phyloP scores from a whole-genome alignment of 2,888 invertebrate species.

The Anorthoa munda region DNA sequence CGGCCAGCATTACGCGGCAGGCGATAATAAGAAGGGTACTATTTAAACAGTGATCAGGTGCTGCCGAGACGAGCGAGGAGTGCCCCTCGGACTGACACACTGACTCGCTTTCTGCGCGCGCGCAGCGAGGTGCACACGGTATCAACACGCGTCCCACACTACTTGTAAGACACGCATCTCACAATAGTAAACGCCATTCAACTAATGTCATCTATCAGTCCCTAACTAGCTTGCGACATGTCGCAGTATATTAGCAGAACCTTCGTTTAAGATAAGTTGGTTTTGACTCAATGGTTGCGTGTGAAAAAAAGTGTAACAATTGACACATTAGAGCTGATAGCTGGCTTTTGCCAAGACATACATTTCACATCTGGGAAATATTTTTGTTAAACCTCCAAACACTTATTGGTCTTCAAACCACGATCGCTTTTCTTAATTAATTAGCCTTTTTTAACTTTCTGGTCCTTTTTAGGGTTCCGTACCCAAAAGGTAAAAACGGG shows the following conservation, averaged over 20 bases:
- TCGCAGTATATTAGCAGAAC: not conserved
- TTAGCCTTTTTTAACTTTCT: too few species aligned
- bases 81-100: conserved; percentile 83
- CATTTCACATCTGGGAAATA: not conserved
- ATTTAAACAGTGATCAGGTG: conserved; percentile 76
- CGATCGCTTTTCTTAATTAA: not conserved
- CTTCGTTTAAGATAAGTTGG: not conserved
- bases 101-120: conserved; percentile 87
- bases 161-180: conserved; percentile 52
- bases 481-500: too few species aligned
- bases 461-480: too few species aligned
- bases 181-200: conserved; percentile 63
- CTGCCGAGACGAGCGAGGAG: conserved; percentile 67
- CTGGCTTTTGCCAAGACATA: not conserved
- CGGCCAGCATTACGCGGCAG: conserved; percentile 45
- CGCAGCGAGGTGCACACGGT: conserved; percentile 45
- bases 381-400: too few species aligned
- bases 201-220: conserved; percentile 40
- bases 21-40: conserved; percentile 64
- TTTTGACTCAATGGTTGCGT: not conserved
- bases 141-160: conserved; percentile 47
- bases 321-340: not conserved
- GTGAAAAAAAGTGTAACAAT: not conserved
- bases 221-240: conserved; percentile 7
- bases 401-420: not conserved